Evolutionary conservation across 2,113 vertebrate species (phyloP).

Genomic region (Pampusana beccarii): DNA sequence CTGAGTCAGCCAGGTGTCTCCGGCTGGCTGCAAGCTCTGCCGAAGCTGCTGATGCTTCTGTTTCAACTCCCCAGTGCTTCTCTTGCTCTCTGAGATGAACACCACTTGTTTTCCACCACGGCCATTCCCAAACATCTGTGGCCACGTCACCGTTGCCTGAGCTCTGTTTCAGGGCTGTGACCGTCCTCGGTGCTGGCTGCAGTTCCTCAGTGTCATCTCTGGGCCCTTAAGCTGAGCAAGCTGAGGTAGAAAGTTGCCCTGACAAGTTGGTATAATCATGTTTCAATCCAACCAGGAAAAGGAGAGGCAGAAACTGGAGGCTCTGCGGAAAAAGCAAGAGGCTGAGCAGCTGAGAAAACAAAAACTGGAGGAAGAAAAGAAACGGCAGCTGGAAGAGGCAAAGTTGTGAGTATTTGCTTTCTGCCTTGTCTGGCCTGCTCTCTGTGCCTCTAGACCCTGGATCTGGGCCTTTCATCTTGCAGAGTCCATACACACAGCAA

Average conservation of each 20-base stretch:
- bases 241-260: neutral
- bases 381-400: slow-evolving; percentile 82
- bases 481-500: neutral
- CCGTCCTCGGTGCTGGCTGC: neutral
- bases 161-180: neutral
- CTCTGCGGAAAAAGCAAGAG: slow-evolving; percentile 87
- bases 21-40: neutral
- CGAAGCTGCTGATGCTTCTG: neutral
- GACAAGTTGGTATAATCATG: neutral
- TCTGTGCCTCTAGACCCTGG: neutral
- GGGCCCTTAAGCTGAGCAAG: neutral
- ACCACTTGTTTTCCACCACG: neutral
- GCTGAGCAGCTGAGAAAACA: slow-evolving; percentile 86
- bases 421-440: neutral
- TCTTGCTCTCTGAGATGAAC: neutral
- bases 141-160: neutral
- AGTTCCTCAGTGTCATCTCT: neutral
- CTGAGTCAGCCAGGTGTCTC: neutral
- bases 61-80: neutral
- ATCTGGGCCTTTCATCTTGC: neutral
- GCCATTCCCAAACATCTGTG: neutral
- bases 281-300: slow-evolving; percentile 77
- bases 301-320: slow-evolving; percentile 86
- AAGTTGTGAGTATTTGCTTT: slow-evolving; percentile 79
- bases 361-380: slow-evolving; percentile 91